A percentile compares a stretch with the other conserved stretches of the same genome.
phyloP scores from a whole-genome alignment of 1,140 invertebrate genomes.

The Uloborus diversus region DNA sequence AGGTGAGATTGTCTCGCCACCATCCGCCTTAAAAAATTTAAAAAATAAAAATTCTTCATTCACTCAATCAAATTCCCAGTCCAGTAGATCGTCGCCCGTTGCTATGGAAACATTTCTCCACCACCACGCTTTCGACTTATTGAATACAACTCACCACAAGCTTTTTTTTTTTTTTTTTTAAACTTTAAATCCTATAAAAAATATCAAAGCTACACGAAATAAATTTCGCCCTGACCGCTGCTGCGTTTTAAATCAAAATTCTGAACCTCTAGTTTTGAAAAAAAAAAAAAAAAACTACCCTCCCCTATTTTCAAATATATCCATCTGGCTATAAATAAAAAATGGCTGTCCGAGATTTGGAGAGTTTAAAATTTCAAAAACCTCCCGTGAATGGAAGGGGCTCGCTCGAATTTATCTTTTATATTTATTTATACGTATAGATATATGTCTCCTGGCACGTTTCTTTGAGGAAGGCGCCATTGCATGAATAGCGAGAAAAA shows the following conservation, averaged over 20 bases:
- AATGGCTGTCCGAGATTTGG: slow-evolving; percentile 51
- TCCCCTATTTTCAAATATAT: too few species aligned
- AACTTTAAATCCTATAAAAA: slow-evolving; percentile 10
- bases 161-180: not conserved
- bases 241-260: slow-evolving; percentile 53
- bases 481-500: slow-evolving; percentile 25
- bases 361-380: slow-evolving; percentile 56
- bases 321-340: slow-evolving; percentile 47
- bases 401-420: slow-evolving; percentile 46
- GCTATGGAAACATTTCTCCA: slow-evolving; percentile 17
- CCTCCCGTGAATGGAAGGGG: not conserved
- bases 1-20: not conserved
- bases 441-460: slow-evolving; percentile 3
- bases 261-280: slow-evolving; percentile 10
- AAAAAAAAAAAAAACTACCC: slow-evolving; percentile 3
- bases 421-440: slow-evolving; percentile 3
- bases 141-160: slow-evolving; percentile 14
- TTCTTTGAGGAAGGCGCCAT: slow-evolving; percentile 14
- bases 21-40: slow-evolving; percentile 5
- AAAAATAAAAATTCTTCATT: too few species aligned
- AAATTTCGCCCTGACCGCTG: slow-evolving; percentile 1
- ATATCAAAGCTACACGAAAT: not conserved
- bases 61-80: slow-evolving; percentile 51
- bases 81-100: slow-evolving; percentile 24
- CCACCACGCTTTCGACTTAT: slow-evolving; percentile 40